Percentiles rank a stretch among this genome's conserved stretches.
phyloP scores from a whole-genome alignment of 2,888 invertebrate genomes.

The Agrotis clavis region DNA sequence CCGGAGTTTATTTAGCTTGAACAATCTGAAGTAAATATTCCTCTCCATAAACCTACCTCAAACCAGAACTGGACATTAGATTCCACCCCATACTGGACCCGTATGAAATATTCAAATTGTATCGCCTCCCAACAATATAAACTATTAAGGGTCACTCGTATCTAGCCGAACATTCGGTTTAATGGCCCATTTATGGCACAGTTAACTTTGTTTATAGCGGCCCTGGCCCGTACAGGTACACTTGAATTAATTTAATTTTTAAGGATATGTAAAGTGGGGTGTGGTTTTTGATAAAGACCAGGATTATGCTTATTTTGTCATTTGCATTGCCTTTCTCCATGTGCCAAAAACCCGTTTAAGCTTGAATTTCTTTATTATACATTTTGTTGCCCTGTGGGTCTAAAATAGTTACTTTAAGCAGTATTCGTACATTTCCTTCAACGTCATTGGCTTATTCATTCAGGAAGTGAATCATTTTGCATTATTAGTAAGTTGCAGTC shows the following conservation, averaged over 20 bases:
- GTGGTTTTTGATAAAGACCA: neutral
- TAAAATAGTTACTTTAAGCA: too few species aligned
- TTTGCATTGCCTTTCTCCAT: neutral
- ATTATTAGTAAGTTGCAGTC: too few species aligned
- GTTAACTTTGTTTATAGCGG: slow-evolving; percentile 66
- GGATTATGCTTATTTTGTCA: neutral
- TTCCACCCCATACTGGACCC: slow-evolving; percentile 7
- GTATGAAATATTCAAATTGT: slow-evolving; percentile 64
- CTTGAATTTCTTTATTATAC: too few species aligned
- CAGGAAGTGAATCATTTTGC: too few species aligned
- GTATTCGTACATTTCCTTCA: too few species aligned
- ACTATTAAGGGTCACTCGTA: slow-evolving; percentile 62
- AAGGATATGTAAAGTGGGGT: slow-evolving; percentile 8
- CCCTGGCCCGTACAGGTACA: slow-evolving; percentile 45
- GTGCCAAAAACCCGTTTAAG: too few species aligned
- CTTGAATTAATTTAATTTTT: slow-evolving; percentile 50
- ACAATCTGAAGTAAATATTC: neutral
- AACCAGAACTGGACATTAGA: slow-evolving; percentile 9
- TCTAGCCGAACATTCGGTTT: slow-evolving; percentile 62
- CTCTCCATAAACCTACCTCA: neutral
- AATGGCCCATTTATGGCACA: slow-evolving; percentile 63
- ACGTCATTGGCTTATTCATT: too few species aligned
- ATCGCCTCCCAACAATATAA: slow-evolving; percentile 59
- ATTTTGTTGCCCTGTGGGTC: too few species aligned
- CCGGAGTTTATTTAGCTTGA: neutral